Evolutionary conservation across 2,113 vertebrate genomes (phyloP).

Genomic region (Chloebia gouldiae): DNA sequence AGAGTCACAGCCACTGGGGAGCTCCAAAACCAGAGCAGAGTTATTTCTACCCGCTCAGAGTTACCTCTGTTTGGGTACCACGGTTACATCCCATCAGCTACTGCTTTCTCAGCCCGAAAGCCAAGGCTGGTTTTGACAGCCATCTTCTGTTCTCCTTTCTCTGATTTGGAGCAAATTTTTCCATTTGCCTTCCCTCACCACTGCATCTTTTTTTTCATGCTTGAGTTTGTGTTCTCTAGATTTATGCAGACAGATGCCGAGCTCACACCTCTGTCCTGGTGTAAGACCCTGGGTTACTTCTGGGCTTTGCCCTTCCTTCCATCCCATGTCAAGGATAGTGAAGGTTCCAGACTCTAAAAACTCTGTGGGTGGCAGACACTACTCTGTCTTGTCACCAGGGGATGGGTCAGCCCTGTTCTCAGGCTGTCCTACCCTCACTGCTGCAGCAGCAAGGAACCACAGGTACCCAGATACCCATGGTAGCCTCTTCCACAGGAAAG

Average conservation of each 20-base stretch:
- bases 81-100: neutral
- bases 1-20: neutral
- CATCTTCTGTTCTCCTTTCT: neutral
- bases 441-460: neutral
- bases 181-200: neutral
- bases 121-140: neutral
- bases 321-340: neutral
- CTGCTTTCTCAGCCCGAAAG: neutral
- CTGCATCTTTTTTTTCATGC: neutral
- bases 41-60: neutral
- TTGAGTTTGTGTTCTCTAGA: neutral
- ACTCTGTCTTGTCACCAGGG: neutral
- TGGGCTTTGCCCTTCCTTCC: neutral
- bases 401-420: neutral
- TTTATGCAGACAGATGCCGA: neutral
- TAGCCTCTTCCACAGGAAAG: neutral
- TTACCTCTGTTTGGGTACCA: neutral
- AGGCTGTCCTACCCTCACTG: neutral
- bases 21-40: neutral
- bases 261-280: fast-evolving
- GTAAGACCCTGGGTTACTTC: neutral
- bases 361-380: neutral
- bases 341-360: neutral
- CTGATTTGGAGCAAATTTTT: neutral
- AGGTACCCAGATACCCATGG: neutral